Base-by-base conservation (phyloP, 1,140 invertebrate genomes). In the Probaryconus sp. region DNA sequence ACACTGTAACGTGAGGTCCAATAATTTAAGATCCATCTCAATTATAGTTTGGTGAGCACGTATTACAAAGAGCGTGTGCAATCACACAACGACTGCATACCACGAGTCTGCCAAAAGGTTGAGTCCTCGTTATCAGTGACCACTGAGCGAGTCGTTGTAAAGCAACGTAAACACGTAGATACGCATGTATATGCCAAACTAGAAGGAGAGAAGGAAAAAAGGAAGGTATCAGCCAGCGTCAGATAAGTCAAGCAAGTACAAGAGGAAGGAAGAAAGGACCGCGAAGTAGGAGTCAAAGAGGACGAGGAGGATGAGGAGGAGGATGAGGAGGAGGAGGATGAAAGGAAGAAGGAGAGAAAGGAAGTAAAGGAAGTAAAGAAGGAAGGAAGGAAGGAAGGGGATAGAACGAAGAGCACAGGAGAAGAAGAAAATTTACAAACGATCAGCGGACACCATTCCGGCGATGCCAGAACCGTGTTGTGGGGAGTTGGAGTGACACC, bases 381-480 rank as follows among this genome's bases (percentile, higher is more conserved):
- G 21, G 31, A 17, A 33, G 35, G 21, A 40, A 30, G 10, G 26
- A 42, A 55, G 67, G 37, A 69, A 26, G 55, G 21, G 67, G 56
- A 37, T 56, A 43, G 56, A 63, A 43, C 13, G 33, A 50, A 53
- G 28, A 38, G 47, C 67, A 56, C n/a, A n/a, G n/a, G n/a, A n/a
- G 60, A 42, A 71, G 38, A 64, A 69, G 61, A 70, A 70, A 75
- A 71, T 61, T 65, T 65, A 74, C 53, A 65, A 74, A 68, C 65
- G 60, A 76, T 64, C 75, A 70, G 79, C 79, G 73, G 80, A 88
- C 86, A 88, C 86, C 86, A 86, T 88, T 88, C 85, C 86, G 79
- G 67, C 83, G 85, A 88, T 88, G 86, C 85, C 85, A 78, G 78
- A 81, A 74, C 79, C 85, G 85, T 88, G 86, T 88, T 80, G 85